Percentiles rank a stretch among this genome's conserved stretches.
phyloP scores from a whole-genome alignment of 2,113 vertebrate species.

The Chlamydotis undulata region DNA sequence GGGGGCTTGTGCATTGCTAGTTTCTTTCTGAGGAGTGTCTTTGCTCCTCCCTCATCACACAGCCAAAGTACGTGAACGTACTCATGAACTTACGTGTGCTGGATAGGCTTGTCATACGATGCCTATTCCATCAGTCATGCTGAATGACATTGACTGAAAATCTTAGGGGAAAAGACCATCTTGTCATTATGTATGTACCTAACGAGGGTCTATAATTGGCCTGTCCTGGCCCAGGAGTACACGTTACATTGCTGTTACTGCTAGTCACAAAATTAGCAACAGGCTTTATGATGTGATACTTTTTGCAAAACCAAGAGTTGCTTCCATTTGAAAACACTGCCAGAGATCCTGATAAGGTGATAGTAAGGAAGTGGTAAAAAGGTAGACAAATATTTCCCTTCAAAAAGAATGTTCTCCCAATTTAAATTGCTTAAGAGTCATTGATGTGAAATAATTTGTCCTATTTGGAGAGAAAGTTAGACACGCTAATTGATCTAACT shows the following conservation, averaged over 20 bases:
- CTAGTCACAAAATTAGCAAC: neutral
- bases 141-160: neutral
- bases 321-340: neutral
- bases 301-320: neutral
- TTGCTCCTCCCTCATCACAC: neutral
- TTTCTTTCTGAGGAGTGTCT: neutral
- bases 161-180: neutral
- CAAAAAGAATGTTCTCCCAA: neutral
- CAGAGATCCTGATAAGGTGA: neutral
- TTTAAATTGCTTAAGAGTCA: neutral
- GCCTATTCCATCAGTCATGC: neutral
- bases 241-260: neutral
- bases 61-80: neutral
- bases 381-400: neutral
- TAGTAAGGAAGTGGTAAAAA: neutral
- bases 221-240: neutral
- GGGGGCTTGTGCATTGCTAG: neutral
- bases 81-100: neutral
- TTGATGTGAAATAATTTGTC: constrained; percentile 1
- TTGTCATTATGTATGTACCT: neutral
- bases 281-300: neutral
- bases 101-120: neutral
- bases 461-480: neutral
- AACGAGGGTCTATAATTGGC: neutral
- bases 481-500: neutral